These are phyloP conservation scores for Amphibalanus amphitrite DNA, from an alignment of 1,140 invertebrate genomes.

Conservation along the genomic window DNA sequence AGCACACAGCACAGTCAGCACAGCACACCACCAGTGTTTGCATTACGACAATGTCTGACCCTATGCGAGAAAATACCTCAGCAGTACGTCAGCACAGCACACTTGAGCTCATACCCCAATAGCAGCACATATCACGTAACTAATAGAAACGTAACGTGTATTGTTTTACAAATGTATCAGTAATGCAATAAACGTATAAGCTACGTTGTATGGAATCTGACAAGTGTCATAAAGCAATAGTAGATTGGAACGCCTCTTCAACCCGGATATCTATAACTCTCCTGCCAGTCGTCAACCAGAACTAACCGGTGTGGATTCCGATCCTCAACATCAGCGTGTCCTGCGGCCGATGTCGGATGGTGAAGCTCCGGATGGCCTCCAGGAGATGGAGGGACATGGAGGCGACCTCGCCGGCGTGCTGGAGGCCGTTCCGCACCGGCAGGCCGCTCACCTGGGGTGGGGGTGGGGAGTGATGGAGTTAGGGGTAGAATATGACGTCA, in stretches of 20 bases:
- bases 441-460: slow-evolving; percentile 19
- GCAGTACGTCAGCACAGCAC: no score
- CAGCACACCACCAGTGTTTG: no score
- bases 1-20: no score
- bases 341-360: slow-evolving; percentile 76
- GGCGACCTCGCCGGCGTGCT: slow-evolving; percentile 58
- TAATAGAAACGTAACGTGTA: not conserved
- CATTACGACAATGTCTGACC: no score
- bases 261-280: not conserved
- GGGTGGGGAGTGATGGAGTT: no score
- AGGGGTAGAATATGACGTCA: no score
- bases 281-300: not conserved
- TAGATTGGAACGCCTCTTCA: not conserved
- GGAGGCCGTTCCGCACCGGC: slow-evolving; percentile 18
- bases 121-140: not conserved
- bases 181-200: no score
- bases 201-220: no score
- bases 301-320: slow-evolving; percentile 75
- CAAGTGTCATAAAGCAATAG: no score
- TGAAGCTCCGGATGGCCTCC: slow-evolving; percentile 70
- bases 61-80: no score
- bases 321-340: slow-evolving; percentile 84
- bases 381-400: slow-evolving; percentile 43
- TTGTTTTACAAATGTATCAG: not conserved
- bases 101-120: no score